phyloP scores from a whole-genome alignment of 2,113 vertebrate genomes.

The Picathartes gymnocephalus region DNA sequence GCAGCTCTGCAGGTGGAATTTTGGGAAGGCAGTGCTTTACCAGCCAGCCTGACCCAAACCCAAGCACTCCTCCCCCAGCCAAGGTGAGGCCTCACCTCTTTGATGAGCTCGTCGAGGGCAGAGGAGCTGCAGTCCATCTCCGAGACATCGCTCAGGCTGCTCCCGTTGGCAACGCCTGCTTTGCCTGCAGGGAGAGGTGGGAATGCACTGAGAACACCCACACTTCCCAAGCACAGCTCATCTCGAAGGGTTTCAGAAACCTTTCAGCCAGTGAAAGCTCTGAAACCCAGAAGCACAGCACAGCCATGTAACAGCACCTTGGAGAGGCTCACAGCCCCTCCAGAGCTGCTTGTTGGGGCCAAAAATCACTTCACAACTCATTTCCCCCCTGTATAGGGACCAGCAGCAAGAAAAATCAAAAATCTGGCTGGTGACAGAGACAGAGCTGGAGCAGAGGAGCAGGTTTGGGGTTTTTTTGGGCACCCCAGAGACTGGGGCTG shows the following conservation, averaged over 20 bases:
- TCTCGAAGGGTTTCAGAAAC: accelerated
- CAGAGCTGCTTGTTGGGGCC: background rate
- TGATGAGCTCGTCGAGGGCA: slow-evolving; percentile 84
- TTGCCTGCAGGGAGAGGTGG: slow-evolving; percentile 73
- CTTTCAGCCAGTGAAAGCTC: background rate
- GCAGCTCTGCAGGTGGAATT: accelerated
- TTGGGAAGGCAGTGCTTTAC: accelerated
- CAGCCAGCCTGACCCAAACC: accelerated
- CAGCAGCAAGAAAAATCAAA: background rate
- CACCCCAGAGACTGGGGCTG: background rate
- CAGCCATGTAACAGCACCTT: accelerated
- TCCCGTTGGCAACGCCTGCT: slow-evolving; percentile 25
- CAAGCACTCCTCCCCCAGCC: accelerated
- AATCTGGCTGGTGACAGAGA: background rate
- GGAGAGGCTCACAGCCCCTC: background rate
- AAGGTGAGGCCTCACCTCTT: slow-evolving; percentile 75
- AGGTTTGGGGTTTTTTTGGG: background rate
- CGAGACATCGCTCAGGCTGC: slow-evolving; percentile 56
- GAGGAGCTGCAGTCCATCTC: slow-evolving; percentile 87
- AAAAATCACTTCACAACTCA: background rate
- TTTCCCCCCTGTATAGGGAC: accelerated
- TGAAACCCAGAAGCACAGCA: background rate
- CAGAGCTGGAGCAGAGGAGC: background rate
- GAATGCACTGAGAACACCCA: background rate
- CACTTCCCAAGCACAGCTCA: accelerated